phyloP scores from a whole-genome alignment of 2,888 invertebrate species.

The Dryobotodes eremita region DNA sequence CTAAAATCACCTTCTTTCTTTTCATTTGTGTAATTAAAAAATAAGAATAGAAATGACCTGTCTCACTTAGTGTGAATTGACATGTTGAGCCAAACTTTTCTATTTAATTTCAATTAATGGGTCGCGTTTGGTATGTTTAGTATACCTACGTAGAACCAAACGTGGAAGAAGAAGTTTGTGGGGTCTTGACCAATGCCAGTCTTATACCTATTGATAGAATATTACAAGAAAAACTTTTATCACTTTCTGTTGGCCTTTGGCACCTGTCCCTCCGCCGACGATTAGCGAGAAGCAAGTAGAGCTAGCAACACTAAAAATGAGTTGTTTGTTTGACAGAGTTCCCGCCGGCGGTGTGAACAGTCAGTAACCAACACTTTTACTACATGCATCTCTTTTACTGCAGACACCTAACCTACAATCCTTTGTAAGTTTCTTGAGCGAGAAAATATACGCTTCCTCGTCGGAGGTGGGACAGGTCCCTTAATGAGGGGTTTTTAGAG shows the following conservation, averaged over 20 bases:
- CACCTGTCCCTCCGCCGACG: too few species aligned
- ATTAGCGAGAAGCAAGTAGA: too few species aligned
- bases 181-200: not conserved
- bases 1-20: not conserved
- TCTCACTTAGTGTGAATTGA: slow-evolving; percentile 10
- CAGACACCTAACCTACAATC: not conserved
- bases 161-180: not conserved
- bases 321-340: too few species aligned
- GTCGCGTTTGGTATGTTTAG: not conserved
- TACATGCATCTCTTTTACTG: too few species aligned
- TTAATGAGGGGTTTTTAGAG: not conserved
- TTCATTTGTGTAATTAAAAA: not conserved
- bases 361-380: too few species aligned
- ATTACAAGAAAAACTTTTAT: not conserved
- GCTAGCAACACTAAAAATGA: too few species aligned
- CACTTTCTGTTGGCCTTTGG: not conserved
- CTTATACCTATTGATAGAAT: not conserved
- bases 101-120: slow-evolving; percentile 3
- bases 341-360: too few species aligned
- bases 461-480: too few species aligned
- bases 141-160: not conserved
- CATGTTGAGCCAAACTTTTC: slow-evolving; percentile 15
- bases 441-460: too few species aligned
- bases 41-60: slow-evolving; percentile 13
- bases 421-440: not conserved